phyloP scores from a whole-genome alignment of 2,888 invertebrate genomes.

The Zhuqinia jingwanae region DNA sequence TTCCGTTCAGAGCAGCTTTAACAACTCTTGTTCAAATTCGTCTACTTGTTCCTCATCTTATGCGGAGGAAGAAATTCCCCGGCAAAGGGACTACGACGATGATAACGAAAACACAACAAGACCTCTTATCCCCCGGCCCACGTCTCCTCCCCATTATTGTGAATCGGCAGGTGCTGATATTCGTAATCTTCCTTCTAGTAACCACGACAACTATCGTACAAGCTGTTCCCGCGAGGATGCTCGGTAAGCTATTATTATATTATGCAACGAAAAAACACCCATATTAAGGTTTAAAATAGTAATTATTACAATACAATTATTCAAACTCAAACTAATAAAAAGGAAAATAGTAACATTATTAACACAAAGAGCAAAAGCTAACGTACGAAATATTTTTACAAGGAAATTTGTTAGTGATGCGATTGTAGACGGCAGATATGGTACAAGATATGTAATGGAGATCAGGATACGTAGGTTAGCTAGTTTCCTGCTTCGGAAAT shows the following conservation, averaged over 20 bases:
- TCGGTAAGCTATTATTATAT: constrained; percentile 32
- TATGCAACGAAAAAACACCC: too few species aligned
- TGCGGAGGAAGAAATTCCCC: background rate
- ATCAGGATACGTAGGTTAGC: too few species aligned
- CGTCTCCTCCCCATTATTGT: background rate
- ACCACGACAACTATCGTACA: constrained; percentile 15
- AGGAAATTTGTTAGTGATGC: too few species aligned
- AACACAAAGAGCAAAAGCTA: too few species aligned
- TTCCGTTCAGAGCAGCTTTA: background rate
- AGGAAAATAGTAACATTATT: too few species aligned
- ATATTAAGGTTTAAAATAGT: too few species aligned
- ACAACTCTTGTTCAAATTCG: background rate
- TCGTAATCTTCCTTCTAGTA: constrained; percentile 27
- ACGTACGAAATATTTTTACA: too few species aligned
- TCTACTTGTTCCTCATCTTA: constrained; percentile 7
- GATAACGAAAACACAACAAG: background rate
- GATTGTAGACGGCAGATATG: too few species aligned
- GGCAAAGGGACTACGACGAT: background rate
- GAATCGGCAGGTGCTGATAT: background rate
- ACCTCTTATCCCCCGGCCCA: constrained; percentile 3
- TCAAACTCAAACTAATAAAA: too few species aligned
- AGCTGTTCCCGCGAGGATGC: constrained; percentile 38
- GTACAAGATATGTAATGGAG: too few species aligned
- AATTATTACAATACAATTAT: too few species aligned
- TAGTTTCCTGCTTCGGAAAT: too few species aligned